A percentile compares a stretch with the other conserved stretches of the same genome.
Conservation (phyloP, 1,140 invertebrate species). For the Andrena cerasifolii region DNA sequence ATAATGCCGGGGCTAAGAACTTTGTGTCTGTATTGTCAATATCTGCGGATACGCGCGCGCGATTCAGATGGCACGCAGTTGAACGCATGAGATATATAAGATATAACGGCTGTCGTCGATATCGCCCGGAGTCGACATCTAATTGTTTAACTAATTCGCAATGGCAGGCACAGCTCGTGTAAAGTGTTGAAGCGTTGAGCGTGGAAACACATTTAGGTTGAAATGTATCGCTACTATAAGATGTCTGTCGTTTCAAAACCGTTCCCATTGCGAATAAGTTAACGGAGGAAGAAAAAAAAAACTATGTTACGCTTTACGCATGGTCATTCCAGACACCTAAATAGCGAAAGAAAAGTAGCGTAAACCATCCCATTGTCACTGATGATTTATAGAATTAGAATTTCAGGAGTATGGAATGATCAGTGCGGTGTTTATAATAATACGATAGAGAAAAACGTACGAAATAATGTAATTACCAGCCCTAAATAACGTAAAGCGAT, state of each 20-base stretch:
- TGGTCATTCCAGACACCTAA: slow-evolving; percentile 32
- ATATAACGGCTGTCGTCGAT: slow-evolving; percentile 8
- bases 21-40: slow-evolving; percentile 21
- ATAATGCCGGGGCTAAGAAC: slow-evolving; percentile 12
- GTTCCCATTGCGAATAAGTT: slow-evolving; percentile 35
- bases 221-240: slow-evolving; percentile 27
- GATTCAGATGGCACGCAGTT: slow-evolving; percentile 11
- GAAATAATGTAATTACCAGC: slow-evolving; percentile 29
- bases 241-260: not conserved
- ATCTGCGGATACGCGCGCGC: slow-evolving; percentile 13
- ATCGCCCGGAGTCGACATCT: slow-evolving; percentile 15
- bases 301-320: slow-evolving; percentile 46
- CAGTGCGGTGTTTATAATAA: slow-evolving; percentile 41
- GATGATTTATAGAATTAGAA: not conserved
- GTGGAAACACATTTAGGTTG: slow-evolving; percentile 37
- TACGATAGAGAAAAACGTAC: slow-evolving; percentile 32
- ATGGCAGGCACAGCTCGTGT: slow-evolving; percentile 13
- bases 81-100: slow-evolving; percentile 24
- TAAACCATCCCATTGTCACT: slow-evolving; percentile 6
- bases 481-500: slow-evolving; percentile 29
- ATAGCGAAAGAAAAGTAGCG: not conserved
- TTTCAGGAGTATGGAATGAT: slow-evolving; percentile 33
- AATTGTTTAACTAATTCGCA: slow-evolving; percentile 37
- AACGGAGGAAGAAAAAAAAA: slow-evolving; percentile 22
- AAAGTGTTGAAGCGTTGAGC: slow-evolving; percentile 49